These are phyloP conservation scores for Triplophysa bombifrons DNA, from an alignment of 2,797 vertebrate species.

Conservation along the genomic window DNA sequence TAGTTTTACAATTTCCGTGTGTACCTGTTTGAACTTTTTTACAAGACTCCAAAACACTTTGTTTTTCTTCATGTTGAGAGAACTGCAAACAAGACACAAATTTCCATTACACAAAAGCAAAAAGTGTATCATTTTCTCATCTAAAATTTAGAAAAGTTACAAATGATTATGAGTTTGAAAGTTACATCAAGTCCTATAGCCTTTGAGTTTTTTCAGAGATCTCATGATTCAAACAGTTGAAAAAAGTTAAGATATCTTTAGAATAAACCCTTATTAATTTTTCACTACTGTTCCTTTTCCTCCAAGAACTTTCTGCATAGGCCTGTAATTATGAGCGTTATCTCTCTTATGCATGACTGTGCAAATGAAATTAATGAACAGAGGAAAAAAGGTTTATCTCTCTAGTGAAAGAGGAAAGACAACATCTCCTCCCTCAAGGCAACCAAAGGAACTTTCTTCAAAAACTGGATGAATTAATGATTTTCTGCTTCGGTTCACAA, in stretches of 20 bases:
- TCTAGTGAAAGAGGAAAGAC: slow-evolving; percentile 33
- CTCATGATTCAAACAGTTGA: slow-evolving; percentile 5
- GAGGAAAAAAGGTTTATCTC: slow-evolving; percentile 24
- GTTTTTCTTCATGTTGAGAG: no score
- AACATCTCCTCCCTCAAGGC: slow-evolving; percentile 21
- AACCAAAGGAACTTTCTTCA: slow-evolving; percentile 8
- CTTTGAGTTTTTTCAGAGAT: background rate
- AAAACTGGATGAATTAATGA: slow-evolving; percentile 37
- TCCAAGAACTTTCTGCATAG: slow-evolving; percentile 23
- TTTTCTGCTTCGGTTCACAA: slow-evolving; percentile 33
- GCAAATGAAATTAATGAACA: slow-evolving; percentile 46
- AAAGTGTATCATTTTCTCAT: background rate
- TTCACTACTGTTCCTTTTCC: slow-evolving; percentile 13
- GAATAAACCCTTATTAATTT: slow-evolving; percentile 39
- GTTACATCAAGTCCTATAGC: background rate
- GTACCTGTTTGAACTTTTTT: no score
- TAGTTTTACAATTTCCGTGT: no score
- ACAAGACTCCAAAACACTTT: no score
- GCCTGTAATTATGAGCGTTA: slow-evolving; percentile 43
- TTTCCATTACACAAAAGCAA: no score
- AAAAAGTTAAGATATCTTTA: background rate
- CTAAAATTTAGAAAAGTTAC: background rate
- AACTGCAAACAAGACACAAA: no score
- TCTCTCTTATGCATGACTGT: slow-evolving; percentile 44
- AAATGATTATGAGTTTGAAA: background rate